These are phyloP conservation scores for Micrastur ruficollis DNA, from an alignment of 2,797 vertebrate species.

Conservation along the genomic window DNA sequence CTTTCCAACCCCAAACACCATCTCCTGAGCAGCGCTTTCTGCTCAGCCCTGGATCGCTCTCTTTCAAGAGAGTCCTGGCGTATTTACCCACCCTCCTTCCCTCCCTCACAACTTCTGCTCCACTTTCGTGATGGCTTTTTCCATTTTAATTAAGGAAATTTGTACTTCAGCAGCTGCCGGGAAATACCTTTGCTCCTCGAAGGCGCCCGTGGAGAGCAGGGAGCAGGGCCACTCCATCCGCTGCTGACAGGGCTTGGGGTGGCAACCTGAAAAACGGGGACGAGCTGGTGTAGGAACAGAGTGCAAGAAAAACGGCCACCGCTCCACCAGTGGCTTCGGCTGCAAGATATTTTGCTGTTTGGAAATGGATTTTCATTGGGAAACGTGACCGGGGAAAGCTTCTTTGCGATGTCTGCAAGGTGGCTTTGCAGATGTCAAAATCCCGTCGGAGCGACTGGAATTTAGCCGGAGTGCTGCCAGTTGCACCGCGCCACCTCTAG, in stretches of 20 bases:
- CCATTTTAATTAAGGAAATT: conserved; percentile 47
- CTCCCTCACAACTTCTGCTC: background rate
- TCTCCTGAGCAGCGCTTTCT: conserved; percentile 41
- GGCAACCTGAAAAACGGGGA: background rate
- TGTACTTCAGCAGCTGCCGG: background rate
- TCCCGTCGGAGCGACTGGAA: background rate
- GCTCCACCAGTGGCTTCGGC: fast-evolving
- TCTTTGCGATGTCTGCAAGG: fast-evolving
- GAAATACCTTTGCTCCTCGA: conserved; percentile 9
- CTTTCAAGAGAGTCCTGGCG: conserved; percentile 33
- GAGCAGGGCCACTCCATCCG: background rate
- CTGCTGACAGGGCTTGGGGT: background rate
- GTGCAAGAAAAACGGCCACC: fast-evolving
- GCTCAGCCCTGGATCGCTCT: conserved; percentile 27
- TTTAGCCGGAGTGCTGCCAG: background rate
- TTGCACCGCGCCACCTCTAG: background rate
- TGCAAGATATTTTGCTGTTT: background rate
- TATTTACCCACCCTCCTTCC: background rate
- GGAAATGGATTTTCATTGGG: background rate
- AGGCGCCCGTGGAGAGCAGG: background rate
- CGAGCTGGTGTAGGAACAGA: background rate
- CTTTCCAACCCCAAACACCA: conserved; percentile 66
- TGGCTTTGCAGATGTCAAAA: background rate
- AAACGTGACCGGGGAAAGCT: fast-evolving
- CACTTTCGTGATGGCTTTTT: background rate